These are phyloP conservation scores for Electrophaes corylata DNA, from an alignment of 2,888 invertebrate genomes.

Conservation along the genomic window DNA sequence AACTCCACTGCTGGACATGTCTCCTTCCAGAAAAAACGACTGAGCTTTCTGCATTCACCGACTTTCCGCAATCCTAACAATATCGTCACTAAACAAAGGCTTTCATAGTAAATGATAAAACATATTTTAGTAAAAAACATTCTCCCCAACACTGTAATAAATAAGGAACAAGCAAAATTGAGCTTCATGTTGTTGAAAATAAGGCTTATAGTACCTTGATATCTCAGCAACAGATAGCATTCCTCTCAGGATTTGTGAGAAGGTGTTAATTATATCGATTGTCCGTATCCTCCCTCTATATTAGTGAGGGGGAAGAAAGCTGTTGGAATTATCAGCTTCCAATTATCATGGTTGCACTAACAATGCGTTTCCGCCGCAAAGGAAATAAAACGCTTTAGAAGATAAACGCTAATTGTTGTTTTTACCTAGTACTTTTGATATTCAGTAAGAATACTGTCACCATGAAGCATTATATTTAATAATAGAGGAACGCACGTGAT, in stretches of 20 bases:
- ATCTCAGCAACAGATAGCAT: conserved; percentile 1
- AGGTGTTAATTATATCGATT: conserved; percentile 40
- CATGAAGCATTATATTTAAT: no score
- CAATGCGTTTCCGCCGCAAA: conserved; percentile 26
- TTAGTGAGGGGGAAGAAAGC: conserved; percentile 32
- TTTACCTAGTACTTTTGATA: no score
- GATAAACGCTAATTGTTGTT: conserved; percentile 19
- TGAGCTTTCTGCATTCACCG: no score
- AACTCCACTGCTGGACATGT: no score
- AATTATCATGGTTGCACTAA: conserved; percentile 38
- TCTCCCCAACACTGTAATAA: not conserved
- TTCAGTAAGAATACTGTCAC: no score
- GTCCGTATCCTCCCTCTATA: conserved; percentile 35
- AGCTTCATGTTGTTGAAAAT: not conserved
- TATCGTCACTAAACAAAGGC: no score
- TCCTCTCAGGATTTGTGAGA: conserved; percentile 17
- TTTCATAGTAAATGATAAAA: no score
- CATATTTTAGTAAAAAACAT: not conserved
- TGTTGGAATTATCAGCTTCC: conserved; percentile 38
- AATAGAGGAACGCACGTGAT: no score
- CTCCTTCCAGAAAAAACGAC: no score
- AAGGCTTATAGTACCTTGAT: not conserved
- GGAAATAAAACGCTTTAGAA: conserved; percentile 14
- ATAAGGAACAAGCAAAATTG: not conserved
- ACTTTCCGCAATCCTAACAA: no score